phyloP scores from a whole-genome alignment of 2,797 vertebrate species.

The Sciaenops ocellatus region DNA sequence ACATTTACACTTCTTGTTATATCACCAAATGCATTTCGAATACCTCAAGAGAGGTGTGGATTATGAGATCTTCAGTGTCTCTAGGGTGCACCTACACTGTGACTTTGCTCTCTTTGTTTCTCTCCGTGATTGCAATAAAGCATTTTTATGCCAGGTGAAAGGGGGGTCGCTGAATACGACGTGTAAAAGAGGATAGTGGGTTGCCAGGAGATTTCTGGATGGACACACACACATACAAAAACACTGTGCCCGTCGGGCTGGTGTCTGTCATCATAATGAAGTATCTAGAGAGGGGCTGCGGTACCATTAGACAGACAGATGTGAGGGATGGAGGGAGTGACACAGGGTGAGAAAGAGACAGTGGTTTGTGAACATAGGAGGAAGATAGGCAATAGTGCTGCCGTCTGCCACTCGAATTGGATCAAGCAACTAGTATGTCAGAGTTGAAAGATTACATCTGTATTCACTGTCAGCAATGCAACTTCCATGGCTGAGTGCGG shows the following conservation, averaged over 20 bases:
- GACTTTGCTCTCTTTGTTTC: conserved; percentile 5
- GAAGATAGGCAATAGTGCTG: conserved; percentile 19
- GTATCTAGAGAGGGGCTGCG: conserved; percentile 56
- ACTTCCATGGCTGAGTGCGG: conserved; percentile 18
- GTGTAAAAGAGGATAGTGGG: conserved; percentile 26
- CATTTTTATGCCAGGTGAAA: conserved; percentile 43
- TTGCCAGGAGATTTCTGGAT: conserved; percentile 37
- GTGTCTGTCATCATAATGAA: conserved; percentile 72
- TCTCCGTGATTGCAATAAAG: conserved; percentile 22
- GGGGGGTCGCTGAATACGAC: conserved; percentile 2
- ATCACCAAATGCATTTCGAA: conserved; percentile 17
- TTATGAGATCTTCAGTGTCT: conserved; percentile 21
- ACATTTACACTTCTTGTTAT: conserved; percentile 43
- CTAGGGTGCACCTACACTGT: neutral
- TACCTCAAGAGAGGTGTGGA: neutral
- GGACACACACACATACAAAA: conserved; percentile 18
- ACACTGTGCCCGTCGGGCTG: conserved; percentile 33
- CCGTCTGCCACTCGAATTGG: conserved; percentile 28
- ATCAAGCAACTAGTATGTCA: conserved; percentile 52
- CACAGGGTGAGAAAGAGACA: conserved; percentile 34
- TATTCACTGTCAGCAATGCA: conserved; percentile 48
- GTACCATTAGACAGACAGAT: conserved; percentile 60
- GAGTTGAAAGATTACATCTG: conserved; percentile 66
- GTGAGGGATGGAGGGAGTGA: conserved; percentile 53
- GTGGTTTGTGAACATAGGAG: conserved; percentile 38